These are phyloP conservation scores for Indicator maculatus DNA, from an alignment of 2,113 vertebrate genomes.

Conservation along the genomic window DNA sequence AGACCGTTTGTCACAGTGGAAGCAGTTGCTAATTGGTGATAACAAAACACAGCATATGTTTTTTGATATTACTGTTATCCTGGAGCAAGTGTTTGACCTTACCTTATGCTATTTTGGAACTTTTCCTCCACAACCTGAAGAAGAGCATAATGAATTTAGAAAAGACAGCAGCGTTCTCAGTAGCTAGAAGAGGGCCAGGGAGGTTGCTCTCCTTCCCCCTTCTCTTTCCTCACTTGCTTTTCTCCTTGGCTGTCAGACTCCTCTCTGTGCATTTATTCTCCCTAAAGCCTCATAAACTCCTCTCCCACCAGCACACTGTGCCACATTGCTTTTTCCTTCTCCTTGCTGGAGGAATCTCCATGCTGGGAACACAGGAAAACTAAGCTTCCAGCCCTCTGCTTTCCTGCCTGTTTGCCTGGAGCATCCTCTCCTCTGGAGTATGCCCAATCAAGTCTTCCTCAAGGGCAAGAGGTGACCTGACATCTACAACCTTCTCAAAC, in stretches of 20 bases:
- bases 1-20: neutral
- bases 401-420: neutral
- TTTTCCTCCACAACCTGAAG: neutral
- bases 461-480: neutral
- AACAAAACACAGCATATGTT: neutral
- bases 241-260: neutral
- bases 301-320: neutral
- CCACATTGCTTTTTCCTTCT: neutral
- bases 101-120: neutral
- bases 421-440: neutral
- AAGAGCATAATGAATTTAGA: neutral
- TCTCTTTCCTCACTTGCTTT: neutral
- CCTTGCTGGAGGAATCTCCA: neutral
- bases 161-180: neutral
- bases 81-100: slow-evolving; percentile 1
- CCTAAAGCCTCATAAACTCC: neutral
- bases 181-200: neutral
- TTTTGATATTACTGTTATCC: slow-evolving; percentile 3
- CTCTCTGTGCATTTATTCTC: neutral
- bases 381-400: neutral
- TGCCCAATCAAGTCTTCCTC: neutral
- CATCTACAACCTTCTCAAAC: neutral
- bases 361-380: neutral
- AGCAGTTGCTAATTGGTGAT: slow-evolving; percentile 17
- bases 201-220: neutral